Base-by-base conservation (phyloP, 2,888 invertebrate genomes). In the Geophilus truncorum region DNA sequence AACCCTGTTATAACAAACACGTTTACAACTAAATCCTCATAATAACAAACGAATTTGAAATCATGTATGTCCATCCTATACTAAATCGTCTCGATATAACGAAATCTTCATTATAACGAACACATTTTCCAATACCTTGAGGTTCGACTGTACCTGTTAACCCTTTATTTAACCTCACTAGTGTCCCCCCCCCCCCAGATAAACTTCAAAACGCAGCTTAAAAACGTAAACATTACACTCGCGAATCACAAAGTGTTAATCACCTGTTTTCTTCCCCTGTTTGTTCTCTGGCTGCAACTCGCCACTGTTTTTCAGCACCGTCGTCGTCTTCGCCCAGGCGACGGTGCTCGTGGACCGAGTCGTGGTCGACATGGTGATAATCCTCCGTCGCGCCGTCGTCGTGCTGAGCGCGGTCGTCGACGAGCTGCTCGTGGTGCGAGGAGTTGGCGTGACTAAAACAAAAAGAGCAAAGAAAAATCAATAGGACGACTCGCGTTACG, bases 201-300 rank as follows among this genome's bases (percentile, higher is more conserved):
- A n/a, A n/a, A n/a, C n/a, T n/a, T n/a, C n/a, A n/a, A n/a, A n/a
- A n/a, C n/a, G n/a, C n/a, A n/a, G n/a, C n/a, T n/a, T n/a, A n/a
- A n/a, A n/a, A n/a, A n/a, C n/a, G n/a, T n/a, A n/a, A n/a, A n/a
- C n/a, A n/a, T n/a, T n/a, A n/a, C 18, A n/a, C n/a, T 7, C 15
- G 21, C 9, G 25, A 77, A 2, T 18, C 28, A 30, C 30, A 2
- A 9, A n/a, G 10, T 0, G 28, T 30, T 76, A 36, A 77, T 77
- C 70, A 70, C 80, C 80, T 80, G 80, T 76, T 76, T 80, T 80
- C 25, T 80, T 80, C 12, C 75, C 75, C 23, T 80, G 80, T 28
- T 76, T 80, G 18, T 80, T 75, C 15, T 70, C 75, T 21, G 70
- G 80, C 28, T 75, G 28, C 21, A 75, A 70, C 23, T 57, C 57